A percentile compares a stretch with the other conserved stretches of the same genome.
Evolutionary conservation across 1,140 invertebrate genomes (phyloP).

Genomic region (Dendroctonus ponderosae): DNA sequence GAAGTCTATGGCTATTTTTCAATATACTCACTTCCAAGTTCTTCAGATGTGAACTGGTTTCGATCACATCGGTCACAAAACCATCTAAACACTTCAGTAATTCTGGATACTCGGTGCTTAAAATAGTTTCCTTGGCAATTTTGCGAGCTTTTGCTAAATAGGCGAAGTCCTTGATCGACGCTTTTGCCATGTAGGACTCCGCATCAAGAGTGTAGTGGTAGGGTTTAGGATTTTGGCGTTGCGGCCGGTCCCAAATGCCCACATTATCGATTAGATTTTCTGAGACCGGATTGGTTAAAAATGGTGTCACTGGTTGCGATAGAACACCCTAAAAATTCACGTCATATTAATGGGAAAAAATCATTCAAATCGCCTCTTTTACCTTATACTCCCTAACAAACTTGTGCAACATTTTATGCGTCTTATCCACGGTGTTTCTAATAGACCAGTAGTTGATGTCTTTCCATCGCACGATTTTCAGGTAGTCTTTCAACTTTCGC

Average conservation of each 20-base stretch:
- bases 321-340: slow-evolving; percentile 52
- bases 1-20: background rate
- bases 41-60: slow-evolving; percentile 62
- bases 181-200: slow-evolving; percentile 45
- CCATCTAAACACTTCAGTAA: slow-evolving; percentile 63
- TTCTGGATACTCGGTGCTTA: slow-evolving; percentile 56
- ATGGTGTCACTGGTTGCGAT: slow-evolving; percentile 55
- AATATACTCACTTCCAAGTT: slow-evolving; percentile 58
- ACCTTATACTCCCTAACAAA: slow-evolving; percentile 74
- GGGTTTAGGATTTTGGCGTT: slow-evolving; percentile 50
- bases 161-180: slow-evolving; percentile 29
- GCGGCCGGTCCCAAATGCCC: slow-evolving; percentile 59
- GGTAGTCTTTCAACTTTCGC: slow-evolving; percentile 88
- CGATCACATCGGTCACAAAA: slow-evolving; percentile 63
- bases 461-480: slow-evolving; percentile 95
- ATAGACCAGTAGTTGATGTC: slow-evolving; percentile 95
- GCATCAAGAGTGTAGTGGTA: slow-evolving; percentile 57
- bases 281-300: slow-evolving; percentile 49
- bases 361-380: background rate
- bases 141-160: slow-evolving; percentile 60
- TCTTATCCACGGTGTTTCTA: slow-evolving; percentile 81
- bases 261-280: slow-evolving; percentile 50
- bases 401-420: slow-evolving; percentile 84
- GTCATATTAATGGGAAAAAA: background rate
- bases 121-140: slow-evolving; percentile 62